Evolutionary conservation across 2,797 vertebrate genomes (phyloP).

Genomic region (Numenius phaeopus): DNA sequence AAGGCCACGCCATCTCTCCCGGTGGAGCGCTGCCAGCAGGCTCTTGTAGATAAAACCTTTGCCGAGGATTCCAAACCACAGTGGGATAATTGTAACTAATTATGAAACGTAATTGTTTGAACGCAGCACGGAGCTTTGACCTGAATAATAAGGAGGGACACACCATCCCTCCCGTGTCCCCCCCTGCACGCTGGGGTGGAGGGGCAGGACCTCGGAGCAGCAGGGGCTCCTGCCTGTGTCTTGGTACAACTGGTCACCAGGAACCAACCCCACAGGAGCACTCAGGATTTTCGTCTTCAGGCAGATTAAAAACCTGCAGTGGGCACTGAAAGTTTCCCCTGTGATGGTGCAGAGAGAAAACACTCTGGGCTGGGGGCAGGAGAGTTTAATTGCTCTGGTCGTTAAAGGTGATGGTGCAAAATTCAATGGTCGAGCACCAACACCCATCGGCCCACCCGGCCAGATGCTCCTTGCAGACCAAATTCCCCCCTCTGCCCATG

Average conservation of each 20-base stretch:
- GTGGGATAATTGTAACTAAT: conserved; percentile 55
- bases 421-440: not conserved
- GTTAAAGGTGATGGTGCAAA: not conserved
- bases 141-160: conserved; percentile 31
- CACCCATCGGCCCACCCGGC: accelerated
- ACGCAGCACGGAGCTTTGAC: conserved; percentile 17
- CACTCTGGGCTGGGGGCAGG: not conserved
- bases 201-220: not conserved
- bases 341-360: not conserved
- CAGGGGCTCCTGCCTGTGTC: accelerated
- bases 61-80: conserved; percentile 57
- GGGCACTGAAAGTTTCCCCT: not conserved
- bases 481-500: not conserved
- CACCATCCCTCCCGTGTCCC: not conserved
- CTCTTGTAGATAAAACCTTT: conserved; percentile 35
- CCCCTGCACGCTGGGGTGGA: accelerated
- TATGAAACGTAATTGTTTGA: conserved; percentile 54
- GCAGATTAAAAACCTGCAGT: not conserved
- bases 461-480: not conserved
- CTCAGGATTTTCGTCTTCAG: accelerated
- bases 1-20: accelerated
- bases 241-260: accelerated
- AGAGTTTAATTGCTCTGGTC: not conserved
- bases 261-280: accelerated
- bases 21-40: not conserved